Percentiles rank a stretch among this genome's conserved stretches.
These are phyloP conservation scores for Cyanocitta stelleri DNA, from an alignment of 2,113 vertebrate species.

Conservation along the genomic window DNA sequence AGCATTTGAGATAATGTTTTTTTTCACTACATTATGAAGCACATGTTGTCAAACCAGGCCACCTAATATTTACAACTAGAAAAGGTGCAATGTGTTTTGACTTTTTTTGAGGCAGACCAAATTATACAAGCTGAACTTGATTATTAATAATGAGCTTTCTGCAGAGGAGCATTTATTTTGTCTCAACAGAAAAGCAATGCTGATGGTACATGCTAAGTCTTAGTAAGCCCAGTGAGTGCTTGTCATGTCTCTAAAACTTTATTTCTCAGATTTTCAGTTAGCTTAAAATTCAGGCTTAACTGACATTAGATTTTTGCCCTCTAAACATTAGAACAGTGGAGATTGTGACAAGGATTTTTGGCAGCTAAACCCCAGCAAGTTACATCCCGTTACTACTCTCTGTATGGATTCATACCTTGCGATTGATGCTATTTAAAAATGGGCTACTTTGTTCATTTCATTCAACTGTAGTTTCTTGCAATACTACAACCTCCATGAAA, in stretches of 20 bases:
- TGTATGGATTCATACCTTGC: background rate
- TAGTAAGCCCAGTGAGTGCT: background rate
- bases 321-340: background rate
- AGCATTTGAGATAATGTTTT: constrained; percentile 32
- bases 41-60: background rate
- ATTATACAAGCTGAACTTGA: background rate
- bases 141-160: background rate
- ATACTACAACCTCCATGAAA: background rate
- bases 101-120: background rate
- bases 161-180: background rate
- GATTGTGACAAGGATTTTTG: background rate
- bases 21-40: background rate
- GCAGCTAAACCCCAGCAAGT: background rate
- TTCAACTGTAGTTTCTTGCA: background rate
- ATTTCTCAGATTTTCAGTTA: background rate
- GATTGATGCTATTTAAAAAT: background rate
- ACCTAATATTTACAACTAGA: background rate
- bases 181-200: background rate
- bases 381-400: background rate
- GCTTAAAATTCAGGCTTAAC: background rate
- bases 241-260: background rate
- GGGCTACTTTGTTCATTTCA: background rate
- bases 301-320: background rate
- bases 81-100: background rate
- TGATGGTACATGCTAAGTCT: background rate